Percentiles rank a stretch among this genome's conserved stretches.
These are phyloP conservation scores for Harpagifer antarcticus DNA, from an alignment of 2,797 vertebrate species.

Conservation along the genomic window DNA sequence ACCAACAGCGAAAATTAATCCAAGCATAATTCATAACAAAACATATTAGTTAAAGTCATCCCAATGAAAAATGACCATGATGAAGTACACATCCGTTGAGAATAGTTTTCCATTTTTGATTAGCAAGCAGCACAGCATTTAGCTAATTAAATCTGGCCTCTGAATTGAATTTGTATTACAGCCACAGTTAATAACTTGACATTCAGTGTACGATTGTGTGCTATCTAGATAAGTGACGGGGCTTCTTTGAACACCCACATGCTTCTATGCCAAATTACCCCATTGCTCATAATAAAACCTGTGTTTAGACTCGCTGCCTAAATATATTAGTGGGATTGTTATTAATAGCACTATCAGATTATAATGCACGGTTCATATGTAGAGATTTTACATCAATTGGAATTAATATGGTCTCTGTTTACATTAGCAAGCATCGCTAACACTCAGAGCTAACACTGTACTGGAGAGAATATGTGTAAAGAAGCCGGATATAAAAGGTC, in stretches of 20 bases:
- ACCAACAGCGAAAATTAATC: conserved; percentile 11
- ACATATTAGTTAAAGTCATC: conserved; percentile 9
- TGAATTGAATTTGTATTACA: conserved; percentile 74
- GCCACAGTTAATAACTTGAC: conserved; percentile 80
- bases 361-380: conserved; percentile 38
- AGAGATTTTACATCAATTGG: conserved; percentile 6
- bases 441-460: too few species aligned
- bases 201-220: conserved; percentile 69
- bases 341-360: conserved; percentile 76
- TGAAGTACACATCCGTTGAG: conserved; percentile 52
- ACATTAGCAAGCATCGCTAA: too few species aligned
- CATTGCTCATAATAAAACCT: conserved; percentile 83
- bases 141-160: conserved; percentile 73
- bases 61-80: conserved; percentile 45
- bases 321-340: conserved; percentile 76
- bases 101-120: conserved; percentile 61
- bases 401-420: too few species aligned
- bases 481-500: too few species aligned
- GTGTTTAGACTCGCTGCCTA: conserved; percentile 53
- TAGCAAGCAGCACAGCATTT: conserved; percentile 67
- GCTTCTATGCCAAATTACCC: conserved; percentile 72
- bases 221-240: conserved; percentile 81
- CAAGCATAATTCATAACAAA: conserved; percentile 4
- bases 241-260: conserved; percentile 69
- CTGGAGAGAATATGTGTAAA: too few species aligned